Conservation (phyloP, 1,140 invertebrate genomes). For the Neocloeon triangulifer region DNA sequence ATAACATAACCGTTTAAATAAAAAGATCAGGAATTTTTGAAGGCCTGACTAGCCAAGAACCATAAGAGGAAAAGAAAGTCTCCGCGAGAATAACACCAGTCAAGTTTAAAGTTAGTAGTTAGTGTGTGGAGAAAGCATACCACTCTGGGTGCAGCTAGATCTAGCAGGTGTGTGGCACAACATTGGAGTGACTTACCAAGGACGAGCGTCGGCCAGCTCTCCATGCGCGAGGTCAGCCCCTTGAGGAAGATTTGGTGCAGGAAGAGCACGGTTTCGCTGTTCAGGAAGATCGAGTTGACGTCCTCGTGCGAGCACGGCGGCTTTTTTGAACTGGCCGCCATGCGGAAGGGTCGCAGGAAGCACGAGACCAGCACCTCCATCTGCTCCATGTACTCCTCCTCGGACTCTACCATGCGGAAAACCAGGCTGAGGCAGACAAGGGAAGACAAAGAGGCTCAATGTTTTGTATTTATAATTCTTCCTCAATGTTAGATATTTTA, state of each 20-base stretch:
- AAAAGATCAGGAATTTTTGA: no score
- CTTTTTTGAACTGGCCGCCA: constrained; percentile 84
- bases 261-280: constrained; percentile 83
- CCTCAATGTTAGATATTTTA: no score
- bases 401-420: constrained; percentile 77
- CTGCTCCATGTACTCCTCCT: constrained; percentile 81
- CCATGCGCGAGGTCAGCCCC: constrained; percentile 75
- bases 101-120: no score
- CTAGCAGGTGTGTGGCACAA: no score
- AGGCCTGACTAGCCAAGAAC: no score
- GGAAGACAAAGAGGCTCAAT: no score
- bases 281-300: constrained; percentile 86
- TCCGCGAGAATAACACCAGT: no score
- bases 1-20: no score
- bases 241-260: constrained; percentile 89
- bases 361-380: constrained; percentile 80
- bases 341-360: constrained; percentile 77
- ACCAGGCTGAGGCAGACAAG: constrained; percentile 53
- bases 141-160: no score
- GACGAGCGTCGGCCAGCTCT: constrained; percentile 79
- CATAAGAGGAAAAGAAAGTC: no score
- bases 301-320: constrained; percentile 86
- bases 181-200: constrained; percentile 44
- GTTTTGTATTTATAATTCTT: no score
- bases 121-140: no score